Evolutionary conservation across 2,888 invertebrate species (phyloP).

Genomic region (Epirrhoe tristata): DNA sequence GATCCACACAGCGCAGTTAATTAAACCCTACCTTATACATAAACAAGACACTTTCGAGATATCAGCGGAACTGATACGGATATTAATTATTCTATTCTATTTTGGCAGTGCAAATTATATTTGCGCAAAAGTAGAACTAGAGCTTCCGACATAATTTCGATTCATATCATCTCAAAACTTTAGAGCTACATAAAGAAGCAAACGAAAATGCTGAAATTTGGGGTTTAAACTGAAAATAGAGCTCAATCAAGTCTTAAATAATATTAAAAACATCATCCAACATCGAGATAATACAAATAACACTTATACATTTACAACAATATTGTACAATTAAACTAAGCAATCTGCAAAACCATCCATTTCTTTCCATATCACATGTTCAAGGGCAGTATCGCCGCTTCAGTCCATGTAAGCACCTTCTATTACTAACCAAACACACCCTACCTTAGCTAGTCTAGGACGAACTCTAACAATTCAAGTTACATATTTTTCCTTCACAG

Average conservation of each 20-base stretch:
- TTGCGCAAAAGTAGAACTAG: slow-evolving; percentile 36
- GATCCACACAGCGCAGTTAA: slow-evolving; percentile 45
- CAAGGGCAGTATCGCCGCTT: slow-evolving; percentile 68
- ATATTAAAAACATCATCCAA: slow-evolving; percentile 79
- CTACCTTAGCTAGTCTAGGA: slow-evolving; percentile 38
- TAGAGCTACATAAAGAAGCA: slow-evolving; percentile 11
- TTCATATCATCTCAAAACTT: slow-evolving; percentile 10
- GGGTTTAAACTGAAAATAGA: slow-evolving; percentile 41
- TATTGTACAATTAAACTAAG: slow-evolving; percentile 64
- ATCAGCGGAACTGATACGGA: slow-evolving; percentile 27
- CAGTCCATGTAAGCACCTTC: slow-evolving; percentile 60
- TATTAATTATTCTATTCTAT: slow-evolving; percentile 41
- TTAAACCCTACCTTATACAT: slow-evolving; percentile 38
- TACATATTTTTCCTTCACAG: slow-evolving; percentile 56
- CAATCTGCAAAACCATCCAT: slow-evolving; percentile 60
- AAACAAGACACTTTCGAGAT: slow-evolving; percentile 39
- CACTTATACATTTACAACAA: slow-evolving; percentile 78
- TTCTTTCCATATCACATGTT: slow-evolving; percentile 72
- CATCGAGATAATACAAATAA: slow-evolving; percentile 75
- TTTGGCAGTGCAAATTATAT: slow-evolving; percentile 47
- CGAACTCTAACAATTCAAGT: slow-evolving; percentile 51
- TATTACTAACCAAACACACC: slow-evolving; percentile 41
- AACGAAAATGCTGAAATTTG: slow-evolving; percentile 22
- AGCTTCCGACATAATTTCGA: slow-evolving; percentile 17
- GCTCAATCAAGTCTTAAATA: slow-evolving; percentile 68